Evolutionary conservation across 1,140 invertebrate species (phyloP), one percentile per base, ranked within the genome.

Genomic region (Pogonomyrmex californicus): DNA sequence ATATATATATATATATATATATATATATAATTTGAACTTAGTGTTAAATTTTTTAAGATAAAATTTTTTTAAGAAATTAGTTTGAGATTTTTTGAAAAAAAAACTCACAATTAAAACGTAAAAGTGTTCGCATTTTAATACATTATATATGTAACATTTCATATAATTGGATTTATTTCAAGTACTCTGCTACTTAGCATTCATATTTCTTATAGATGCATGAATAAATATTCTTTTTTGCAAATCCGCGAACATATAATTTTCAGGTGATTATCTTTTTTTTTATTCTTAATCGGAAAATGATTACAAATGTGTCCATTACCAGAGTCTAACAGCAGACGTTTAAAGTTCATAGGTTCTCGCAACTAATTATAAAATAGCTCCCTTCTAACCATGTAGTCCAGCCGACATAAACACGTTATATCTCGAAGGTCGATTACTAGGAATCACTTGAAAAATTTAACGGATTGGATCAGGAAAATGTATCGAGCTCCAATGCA

Each of bases 321-420:
- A 66, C 58, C 36, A 76, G 51, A 30, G 56, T 76, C 33, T 60
- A 71, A 78, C 65, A 51, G 68, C 79, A 49, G 79, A 77, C 51
- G 54, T 76, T 77, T 79, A 81, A 87, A 87, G 58, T 87, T 87
- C 86, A 75, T 73, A 83, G 79, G 79, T 83, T 83, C 66, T 49
- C 12, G 54, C 79, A 73, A 75, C 79, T 83, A 83, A 75, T 83
- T 75, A 83, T 83, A 75, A 83, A 73, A 83, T 83, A 83, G 36
- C 79, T 83, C 54, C 65, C 54, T 73, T 71, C 62, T 60, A 73
- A 75, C 38, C 38, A n/a, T 47, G 66, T 38, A 60, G 41, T 73
- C 56, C 17, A 49, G 4, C 44, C 79, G 6, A 58, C 33, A 54
- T 83, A 75, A 56, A 82, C 66, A 60, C 41, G 7, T 68, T 44